Conservation (phyloP, 2,888 invertebrate species). For the Campoplex capitator region DNA sequence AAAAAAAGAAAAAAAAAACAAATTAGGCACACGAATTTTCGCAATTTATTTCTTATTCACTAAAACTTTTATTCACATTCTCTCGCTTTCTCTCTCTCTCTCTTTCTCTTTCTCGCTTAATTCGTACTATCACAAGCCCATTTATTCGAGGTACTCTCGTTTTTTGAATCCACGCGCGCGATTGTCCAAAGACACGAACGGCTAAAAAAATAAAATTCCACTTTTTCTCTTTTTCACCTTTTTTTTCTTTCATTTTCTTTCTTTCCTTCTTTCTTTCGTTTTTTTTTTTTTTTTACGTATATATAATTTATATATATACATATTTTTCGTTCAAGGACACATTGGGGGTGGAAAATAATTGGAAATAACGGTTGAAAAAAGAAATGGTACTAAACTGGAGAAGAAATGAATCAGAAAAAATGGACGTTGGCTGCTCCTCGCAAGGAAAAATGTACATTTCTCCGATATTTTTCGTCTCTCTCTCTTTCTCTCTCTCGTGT, state of each 20-base stretch:
- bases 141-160: conserved; percentile 73
- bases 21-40: conserved; percentile 58
- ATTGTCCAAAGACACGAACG: conserved; percentile 70
- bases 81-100: conserved; percentile 30
- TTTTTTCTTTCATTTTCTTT: conserved; percentile 22
- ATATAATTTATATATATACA: conserved; percentile 19
- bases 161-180: conserved; percentile 68
- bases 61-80: conserved; percentile 39
- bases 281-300: not conserved
- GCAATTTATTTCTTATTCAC: conserved; percentile 45
- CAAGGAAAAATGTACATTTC: conserved; percentile 39
- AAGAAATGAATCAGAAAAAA: conserved; percentile 8
- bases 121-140: conserved; percentile 71
- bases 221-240: conserved; percentile 20
- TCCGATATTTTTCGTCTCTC: conserved; percentile 46
- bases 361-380: not conserved
- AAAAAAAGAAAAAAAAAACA: not conserved
- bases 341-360: not conserved
- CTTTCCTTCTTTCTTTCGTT: no score
- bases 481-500: conserved; percentile 18
- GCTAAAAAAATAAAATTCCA: conserved; percentile 57
- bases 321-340: conserved; percentile 8
- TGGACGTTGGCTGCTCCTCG: not conserved
- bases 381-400: not conserved
- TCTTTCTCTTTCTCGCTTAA: conserved; percentile 62